These are phyloP conservation scores for Haliaeetus vocifer DNA, from an alignment of 2,797 vertebrate genomes.

Conservation along the genomic window DNA sequence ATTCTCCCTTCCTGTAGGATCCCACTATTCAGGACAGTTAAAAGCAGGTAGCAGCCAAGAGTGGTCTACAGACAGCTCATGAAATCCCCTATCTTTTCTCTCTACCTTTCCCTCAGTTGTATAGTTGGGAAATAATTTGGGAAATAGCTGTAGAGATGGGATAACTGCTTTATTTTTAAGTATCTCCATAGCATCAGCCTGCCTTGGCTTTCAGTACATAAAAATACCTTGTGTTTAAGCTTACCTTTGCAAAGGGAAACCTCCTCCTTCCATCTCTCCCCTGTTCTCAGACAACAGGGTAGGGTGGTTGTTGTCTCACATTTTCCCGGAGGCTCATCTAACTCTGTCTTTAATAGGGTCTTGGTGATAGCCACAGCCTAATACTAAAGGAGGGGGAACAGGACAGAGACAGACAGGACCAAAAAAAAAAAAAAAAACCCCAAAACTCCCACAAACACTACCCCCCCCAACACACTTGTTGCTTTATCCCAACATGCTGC, in stretches of 20 bases:
- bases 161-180: background rate
- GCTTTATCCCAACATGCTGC: background rate
- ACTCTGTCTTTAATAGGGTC: background rate
- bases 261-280: background rate
- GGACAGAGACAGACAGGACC: background rate
- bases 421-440: too few relatives aligned
- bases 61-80: background rate
- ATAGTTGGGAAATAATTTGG: background rate
- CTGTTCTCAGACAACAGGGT: background rate
- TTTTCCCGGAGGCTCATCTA: background rate
- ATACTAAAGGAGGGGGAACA: background rate
- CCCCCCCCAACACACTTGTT: rapidly evolving
- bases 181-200: background rate
- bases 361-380: background rate
- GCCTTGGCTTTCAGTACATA: background rate
- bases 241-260: background rate
- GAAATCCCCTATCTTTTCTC: background rate
- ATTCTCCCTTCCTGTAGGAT: background rate
- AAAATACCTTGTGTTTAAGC: background rate
- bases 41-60: background rate
- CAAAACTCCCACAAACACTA: too few relatives aligned
- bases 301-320: background rate
- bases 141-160: background rate
- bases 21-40: background rate
- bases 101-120: background rate